Base-by-base conservation (phyloP, 2,797 vertebrate species). In the Loris lydekkerianus region DNA sequence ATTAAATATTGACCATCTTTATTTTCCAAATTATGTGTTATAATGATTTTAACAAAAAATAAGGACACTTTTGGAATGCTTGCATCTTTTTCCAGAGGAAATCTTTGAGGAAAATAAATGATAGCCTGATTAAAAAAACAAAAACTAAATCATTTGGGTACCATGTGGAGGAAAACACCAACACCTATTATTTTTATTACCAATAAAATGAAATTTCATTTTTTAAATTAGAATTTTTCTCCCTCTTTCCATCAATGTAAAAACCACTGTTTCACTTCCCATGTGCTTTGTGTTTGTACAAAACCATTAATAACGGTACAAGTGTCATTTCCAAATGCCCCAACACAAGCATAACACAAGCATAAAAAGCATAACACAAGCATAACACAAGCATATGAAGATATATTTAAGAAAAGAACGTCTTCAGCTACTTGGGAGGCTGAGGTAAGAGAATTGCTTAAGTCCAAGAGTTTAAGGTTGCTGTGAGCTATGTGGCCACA, bases 81-180 rank as follows among this genome's bases (percentile, higher is more conserved):
- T 77, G 43, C 60, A 25, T 82, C 95, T 97, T 96, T 93, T 96
- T 93, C 94, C 91, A 95, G 56, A 91, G 78, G 72, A 91, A 90
- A 80, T 86, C 43, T 87, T 78, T 89, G 43, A 93, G 86, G 81
- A 96, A 97, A 97, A 97, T 89, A 97, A 97, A 91, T 73, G n/a
- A 83, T 49, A 93, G 53, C 11, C 61, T 93, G 31, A 96, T 90
- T 73, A 93, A 96, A 93, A 97, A 96, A 67, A 53, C 58, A 92
- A 97, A 46, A 96, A 67, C 60, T 63, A 92, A 97, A 46, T 80
- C 83, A 78, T 87, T 73, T 27, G 56, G 78, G 34, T 65, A 85
- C 78, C 86, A 29, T 53, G 56, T 9, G 21, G 73, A 95, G 70
- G 70, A 95, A 97, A 97, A 93, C 78, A 96, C 84, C 69, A 93